Conservation (phyloP, 2,888 invertebrate species). For the Coenonympha glycerion region DNA sequence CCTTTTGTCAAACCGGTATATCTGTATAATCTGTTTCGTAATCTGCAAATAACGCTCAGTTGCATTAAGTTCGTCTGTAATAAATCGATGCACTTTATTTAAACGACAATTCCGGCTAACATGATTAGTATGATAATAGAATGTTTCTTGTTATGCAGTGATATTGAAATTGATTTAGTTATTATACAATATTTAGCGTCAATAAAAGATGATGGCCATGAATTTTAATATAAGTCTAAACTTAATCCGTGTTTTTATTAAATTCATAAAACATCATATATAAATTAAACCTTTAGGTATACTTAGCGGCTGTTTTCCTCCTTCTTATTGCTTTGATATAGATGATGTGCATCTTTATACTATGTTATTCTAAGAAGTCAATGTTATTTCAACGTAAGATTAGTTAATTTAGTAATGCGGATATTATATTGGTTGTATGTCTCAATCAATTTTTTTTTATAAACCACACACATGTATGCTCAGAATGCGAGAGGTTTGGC, state of each 20-base stretch:
- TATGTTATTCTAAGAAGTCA: no score
- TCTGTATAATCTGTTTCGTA: background rate
- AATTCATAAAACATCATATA: background rate
- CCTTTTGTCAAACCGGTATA: slow-evolving; percentile 4
- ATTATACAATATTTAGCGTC: background rate
- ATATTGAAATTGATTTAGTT: background rate
- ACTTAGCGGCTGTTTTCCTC: slow-evolving; percentile 3
- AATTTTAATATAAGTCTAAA: background rate
- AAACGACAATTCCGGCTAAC: no score
- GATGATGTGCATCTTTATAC: no score
- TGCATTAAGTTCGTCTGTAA: background rate
- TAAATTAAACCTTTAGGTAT: background rate
- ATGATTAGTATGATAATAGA: no score
- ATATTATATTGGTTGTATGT: no score
- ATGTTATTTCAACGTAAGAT: no score
- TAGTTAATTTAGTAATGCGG: no score
- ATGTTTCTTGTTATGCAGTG: no score
- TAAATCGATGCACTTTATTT: no score
- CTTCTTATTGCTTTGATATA: background rate
- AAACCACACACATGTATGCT: no score
- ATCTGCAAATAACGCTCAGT: background rate
- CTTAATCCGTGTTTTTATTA: background rate
- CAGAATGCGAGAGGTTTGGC: no score
- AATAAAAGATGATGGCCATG: background rate
- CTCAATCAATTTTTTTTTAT: no score